Evolutionary conservation across 1,140 invertebrate genomes (phyloP).

Genomic region (Caenorhabditis briggsae): DNA sequence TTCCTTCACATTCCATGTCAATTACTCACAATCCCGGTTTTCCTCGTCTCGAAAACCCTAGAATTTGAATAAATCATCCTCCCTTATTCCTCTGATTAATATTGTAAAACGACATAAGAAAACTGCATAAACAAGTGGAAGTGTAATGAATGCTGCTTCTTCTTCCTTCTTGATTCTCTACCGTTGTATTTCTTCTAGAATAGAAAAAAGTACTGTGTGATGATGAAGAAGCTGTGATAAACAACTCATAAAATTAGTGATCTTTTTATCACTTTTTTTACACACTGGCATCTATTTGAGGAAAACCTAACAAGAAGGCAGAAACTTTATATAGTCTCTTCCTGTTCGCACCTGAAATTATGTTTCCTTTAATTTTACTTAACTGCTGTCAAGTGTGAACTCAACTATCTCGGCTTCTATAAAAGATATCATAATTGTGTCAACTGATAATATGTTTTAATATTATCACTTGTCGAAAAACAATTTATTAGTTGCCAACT

Average conservation of each 20-base stretch:
- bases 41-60: no score
- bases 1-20: not conserved
- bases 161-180: not conserved
- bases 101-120: slow-evolving; percentile 2
- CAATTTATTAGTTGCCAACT: no score
- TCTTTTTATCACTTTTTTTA: slow-evolving; percentile 46
- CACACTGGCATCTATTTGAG: slow-evolving; percentile 9
- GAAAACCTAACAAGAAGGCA: slow-evolving; percentile 17
- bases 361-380: not conserved
- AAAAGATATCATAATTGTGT: no score
- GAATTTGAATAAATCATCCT: slow-evolving; percentile 30
- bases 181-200: slow-evolving; percentile 6
- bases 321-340: not conserved
- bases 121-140: slow-evolving; percentile 42
- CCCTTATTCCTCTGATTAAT: not conserved
- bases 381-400: not conserved
- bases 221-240: not conserved
- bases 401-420: no score
- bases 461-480: no score
- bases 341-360: no score
- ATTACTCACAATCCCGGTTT: not conserved
- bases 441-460: no score
- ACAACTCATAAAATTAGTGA: slow-evolving; percentile 12
- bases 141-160: slow-evolving; percentile 6
- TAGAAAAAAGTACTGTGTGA: slow-evolving; percentile 5